These are phyloP conservation scores for Bombus confusus DNA, from an alignment of 1,140 invertebrate genomes.

Conservation along the genomic window DNA sequence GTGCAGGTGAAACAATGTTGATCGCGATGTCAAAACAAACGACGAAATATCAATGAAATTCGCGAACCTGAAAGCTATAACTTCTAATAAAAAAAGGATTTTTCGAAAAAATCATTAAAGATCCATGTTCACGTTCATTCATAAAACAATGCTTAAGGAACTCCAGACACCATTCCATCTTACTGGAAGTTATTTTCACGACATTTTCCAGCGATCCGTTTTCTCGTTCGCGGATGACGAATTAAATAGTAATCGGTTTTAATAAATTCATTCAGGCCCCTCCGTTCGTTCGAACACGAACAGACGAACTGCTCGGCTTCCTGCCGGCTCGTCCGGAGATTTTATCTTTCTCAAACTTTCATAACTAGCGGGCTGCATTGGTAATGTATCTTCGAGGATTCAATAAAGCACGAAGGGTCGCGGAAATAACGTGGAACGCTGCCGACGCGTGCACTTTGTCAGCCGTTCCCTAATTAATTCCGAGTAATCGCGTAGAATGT, in stretches of 20 bases:
- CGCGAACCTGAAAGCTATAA: no score
- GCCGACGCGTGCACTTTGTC: conserved; percentile 36
- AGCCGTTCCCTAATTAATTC: conserved; percentile 48
- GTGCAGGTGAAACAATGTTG: no score
- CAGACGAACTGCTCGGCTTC: not conserved
- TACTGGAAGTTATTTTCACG: not conserved
- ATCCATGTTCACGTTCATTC: not conserved
- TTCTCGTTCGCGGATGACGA: not conserved
- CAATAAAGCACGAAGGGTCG: conserved; percentile 41
- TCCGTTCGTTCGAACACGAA: not conserved
- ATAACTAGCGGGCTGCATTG: conserved; percentile 35
- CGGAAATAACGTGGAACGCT: conserved; percentile 35
- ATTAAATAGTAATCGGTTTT: conserved; percentile 47
- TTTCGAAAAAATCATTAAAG: not conserved
- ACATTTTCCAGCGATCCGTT: not conserved
- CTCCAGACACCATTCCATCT: not conserved
- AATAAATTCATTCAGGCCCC: conserved; percentile 22
- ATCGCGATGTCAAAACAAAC: no score
- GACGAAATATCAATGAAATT: no score
- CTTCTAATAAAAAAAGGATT: not conserved
- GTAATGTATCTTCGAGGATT: conserved; percentile 41
- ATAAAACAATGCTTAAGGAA: not conserved
- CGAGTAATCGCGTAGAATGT: conserved; percentile 28
- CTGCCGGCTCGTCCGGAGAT: not conserved
- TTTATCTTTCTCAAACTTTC: conserved; percentile 47